Conservation (phyloP, 2,888 invertebrate genomes). For the Agrochola macilenta region DNA sequence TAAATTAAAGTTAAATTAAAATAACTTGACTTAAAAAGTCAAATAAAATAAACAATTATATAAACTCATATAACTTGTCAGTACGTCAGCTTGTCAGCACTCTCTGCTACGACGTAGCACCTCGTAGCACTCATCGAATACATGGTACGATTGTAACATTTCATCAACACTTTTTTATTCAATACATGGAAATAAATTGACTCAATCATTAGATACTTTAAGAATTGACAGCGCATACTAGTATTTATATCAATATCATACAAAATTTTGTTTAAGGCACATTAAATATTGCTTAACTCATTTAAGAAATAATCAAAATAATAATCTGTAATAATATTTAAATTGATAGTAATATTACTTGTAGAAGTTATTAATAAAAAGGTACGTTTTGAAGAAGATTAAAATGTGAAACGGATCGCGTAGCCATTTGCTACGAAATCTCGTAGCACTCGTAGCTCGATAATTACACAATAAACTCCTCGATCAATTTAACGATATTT, state of each 20-base stretch:
- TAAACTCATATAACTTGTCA: no score
- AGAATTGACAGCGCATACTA: not conserved
- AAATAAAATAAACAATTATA: no score
- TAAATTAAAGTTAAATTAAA: no score
- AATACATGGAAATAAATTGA: not conserved
- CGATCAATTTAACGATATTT: not conserved
- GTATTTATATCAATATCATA: not conserved
- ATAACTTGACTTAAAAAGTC: no score
- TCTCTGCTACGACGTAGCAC: conserved; percentile 43
- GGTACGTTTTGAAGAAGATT: not conserved
- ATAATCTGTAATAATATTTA: not conserved
- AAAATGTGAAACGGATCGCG: not conserved
- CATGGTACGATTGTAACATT: not conserved
- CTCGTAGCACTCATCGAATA: not conserved
- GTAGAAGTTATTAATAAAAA: not conserved
- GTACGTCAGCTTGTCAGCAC: no score
- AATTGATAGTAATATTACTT: not conserved
- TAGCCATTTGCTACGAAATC: conserved; percentile 5
- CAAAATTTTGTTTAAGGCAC: not conserved
- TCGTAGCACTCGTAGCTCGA: conserved; percentile 8
- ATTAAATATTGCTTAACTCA: not conserved
- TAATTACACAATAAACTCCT: not conserved
- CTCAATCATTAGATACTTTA: not conserved
- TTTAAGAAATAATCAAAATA: not conserved
- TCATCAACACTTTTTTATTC: not conserved